Conservation (phyloP, 2,888 invertebrate genomes). For the Acheta domesticus region DNA sequence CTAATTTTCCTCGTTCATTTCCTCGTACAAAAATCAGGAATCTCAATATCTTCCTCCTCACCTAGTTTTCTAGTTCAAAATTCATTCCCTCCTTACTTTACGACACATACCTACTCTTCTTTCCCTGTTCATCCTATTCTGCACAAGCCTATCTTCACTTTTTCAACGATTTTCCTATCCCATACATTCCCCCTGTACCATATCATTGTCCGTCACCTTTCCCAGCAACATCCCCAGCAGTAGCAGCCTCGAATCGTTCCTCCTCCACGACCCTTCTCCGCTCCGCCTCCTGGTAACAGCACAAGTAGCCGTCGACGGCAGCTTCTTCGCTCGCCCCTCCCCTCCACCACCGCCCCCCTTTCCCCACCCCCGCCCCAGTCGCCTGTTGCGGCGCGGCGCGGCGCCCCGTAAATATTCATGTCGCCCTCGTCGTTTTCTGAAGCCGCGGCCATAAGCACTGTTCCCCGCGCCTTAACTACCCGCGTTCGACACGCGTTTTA, state of each 20-base stretch:
- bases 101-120: too few species aligned
- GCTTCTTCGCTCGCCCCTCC: background rate
- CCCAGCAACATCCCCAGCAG: too few species aligned
- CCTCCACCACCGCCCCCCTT: background rate
- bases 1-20: too few species aligned
- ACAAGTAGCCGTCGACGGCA: background rate
- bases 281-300: background rate
- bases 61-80: too few species aligned
- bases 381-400: background rate
- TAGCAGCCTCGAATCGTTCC: background rate
- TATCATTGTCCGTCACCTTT: too few species aligned
- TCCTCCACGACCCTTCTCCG: background rate
- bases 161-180: too few species aligned
- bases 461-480: background rate
- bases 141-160: too few species aligned
- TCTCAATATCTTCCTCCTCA: too few species aligned
- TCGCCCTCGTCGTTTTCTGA: background rate
- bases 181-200: too few species aligned
- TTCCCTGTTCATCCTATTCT: too few species aligned
- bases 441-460: background rate
- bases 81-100: too few species aligned
- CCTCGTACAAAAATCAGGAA: too few species aligned
- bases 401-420: conserved; percentile 11
- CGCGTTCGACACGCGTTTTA: conserved; percentile 3
- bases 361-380: background rate